These are phyloP conservation scores for Panthera tigris DNA, from an alignment of 2,113 vertebrate genomes.

Conservation along the genomic window DNA sequence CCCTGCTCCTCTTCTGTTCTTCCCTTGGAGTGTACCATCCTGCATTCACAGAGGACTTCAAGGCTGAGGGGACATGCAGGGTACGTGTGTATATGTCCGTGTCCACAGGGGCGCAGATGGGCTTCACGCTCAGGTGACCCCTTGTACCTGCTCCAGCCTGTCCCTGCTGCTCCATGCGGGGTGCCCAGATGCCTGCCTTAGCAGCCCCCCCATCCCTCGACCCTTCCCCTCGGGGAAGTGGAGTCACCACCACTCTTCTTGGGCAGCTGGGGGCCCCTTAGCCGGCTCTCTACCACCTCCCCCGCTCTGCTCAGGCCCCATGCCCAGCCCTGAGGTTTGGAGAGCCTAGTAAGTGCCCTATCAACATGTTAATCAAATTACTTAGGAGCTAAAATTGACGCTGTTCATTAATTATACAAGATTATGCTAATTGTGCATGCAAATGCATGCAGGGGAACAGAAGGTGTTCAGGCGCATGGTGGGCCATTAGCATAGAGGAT, in stretches of 20 bases:
- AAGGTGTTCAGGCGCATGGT: constrained; percentile 98
- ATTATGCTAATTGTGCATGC: constrained; percentile 98
- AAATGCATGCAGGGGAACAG: constrained; percentile 97
- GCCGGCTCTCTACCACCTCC: constrained; percentile 52
- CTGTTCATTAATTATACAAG: constrained; percentile 99
- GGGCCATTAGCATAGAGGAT: constrained; percentile 98
- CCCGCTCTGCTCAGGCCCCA: constrained; percentile 68
- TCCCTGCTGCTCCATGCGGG: background rate
- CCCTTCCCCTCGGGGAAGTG: constrained; percentile 1
- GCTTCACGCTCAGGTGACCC: background rate
- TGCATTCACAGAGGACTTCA: background rate
- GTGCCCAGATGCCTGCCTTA: background rate
- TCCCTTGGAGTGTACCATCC: background rate
- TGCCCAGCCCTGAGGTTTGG: constrained; percentile 85
- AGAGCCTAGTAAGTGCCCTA: constrained; percentile 92
- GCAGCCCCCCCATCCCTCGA: background rate
- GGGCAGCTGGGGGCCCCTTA: constrained; percentile 67
- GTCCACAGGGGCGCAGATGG: background rate
- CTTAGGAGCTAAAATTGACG: constrained; percentile 95
- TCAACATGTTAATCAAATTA: constrained; percentile 99
- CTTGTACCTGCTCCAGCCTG: background rate
- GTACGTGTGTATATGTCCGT: background rate
- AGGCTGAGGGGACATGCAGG: background rate
- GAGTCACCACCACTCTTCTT: constrained; percentile 43
- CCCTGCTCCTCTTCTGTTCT: background rate